phyloP scores from a whole-genome alignment of 2,113 vertebrate genomes.

The Myrmecobius fasciatus region DNA sequence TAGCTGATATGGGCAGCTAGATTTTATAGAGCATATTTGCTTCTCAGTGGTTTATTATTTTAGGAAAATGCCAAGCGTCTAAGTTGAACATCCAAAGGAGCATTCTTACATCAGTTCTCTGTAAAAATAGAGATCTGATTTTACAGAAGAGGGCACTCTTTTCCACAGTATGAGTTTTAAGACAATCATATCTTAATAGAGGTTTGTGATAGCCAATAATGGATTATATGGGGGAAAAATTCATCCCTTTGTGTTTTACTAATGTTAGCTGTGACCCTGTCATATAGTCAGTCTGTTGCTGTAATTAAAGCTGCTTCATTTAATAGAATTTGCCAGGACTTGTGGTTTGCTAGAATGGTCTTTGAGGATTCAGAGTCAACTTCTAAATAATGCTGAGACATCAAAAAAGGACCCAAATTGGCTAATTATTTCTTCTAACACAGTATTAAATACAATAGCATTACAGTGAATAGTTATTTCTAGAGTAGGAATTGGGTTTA shows the following conservation, averaged over 20 bases:
- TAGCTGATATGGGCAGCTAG: neutral
- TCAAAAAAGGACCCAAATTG: neutral
- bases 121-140: neutral
- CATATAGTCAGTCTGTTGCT: neutral
- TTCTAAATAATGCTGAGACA: neutral
- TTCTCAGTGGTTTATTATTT: neutral
- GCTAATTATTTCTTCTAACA: neutral
- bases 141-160: neutral
- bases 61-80: neutral
- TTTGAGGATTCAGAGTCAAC: neutral
- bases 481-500: neutral
- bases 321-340: neutral
- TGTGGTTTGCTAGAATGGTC: neutral
- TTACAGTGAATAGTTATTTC: neutral
- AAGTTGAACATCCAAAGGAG: neutral
- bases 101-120: neutral
- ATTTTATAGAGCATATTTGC: neutral
- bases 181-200: neutral
- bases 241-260: neutral
- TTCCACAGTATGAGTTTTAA: neutral
- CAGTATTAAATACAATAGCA: neutral
- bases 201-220: neutral
- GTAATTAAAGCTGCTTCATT: neutral
- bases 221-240: neutral
- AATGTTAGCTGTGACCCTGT: neutral